Evolutionary conservation across 2,113 vertebrate genomes (phyloP).

Genomic region (Lepisosteus osseus): DNA sequence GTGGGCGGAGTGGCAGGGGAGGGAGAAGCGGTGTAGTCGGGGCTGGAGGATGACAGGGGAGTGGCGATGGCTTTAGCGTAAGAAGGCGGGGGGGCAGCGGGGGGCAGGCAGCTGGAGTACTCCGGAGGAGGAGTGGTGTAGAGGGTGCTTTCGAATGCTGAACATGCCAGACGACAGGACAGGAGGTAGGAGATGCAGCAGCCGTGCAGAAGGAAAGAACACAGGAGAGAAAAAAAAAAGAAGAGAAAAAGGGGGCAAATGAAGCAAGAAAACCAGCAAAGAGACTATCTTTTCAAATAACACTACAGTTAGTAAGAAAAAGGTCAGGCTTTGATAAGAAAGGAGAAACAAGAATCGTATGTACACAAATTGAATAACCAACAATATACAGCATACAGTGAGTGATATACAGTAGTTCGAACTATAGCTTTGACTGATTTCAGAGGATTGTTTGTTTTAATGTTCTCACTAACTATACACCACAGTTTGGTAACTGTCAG

Average conservation of each 20-base stretch:
- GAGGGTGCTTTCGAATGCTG: conserved; percentile 90
- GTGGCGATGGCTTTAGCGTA: conserved; percentile 78
- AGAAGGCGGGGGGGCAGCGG: conserved; percentile 73
- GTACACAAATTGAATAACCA: conserved; percentile 7
- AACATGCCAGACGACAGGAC: conserved; percentile 63
- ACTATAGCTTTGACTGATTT: too few species aligned
- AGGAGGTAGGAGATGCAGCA: conserved; percentile 50
- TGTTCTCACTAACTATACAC: too few species aligned
- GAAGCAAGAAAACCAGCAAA: conserved; percentile 84
- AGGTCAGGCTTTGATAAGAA: conserved; percentile 64
- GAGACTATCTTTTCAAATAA: conserved; percentile 60
- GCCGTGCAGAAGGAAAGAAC: conserved; percentile 59
- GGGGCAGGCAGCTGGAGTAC: conserved; percentile 78
- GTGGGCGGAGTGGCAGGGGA: conserved; percentile 84
- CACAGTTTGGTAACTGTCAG: too few species aligned
- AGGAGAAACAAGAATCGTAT: conserved; percentile 20
- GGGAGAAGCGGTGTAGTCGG: conserved; percentile 71
- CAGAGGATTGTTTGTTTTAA: too few species aligned
- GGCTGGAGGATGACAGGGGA: conserved; percentile 70
- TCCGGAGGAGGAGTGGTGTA: conserved; percentile 83
- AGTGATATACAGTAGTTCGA: too few species aligned
- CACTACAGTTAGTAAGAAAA: conserved; percentile 73
- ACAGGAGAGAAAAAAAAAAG: conserved; percentile 76
- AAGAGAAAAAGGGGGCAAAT: conserved; percentile 80
- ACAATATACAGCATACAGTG: conserved; percentile 7